Evolutionary conservation across 1,140 invertebrate species (phyloP).

Genomic region (Anastatus disparis): DNA sequence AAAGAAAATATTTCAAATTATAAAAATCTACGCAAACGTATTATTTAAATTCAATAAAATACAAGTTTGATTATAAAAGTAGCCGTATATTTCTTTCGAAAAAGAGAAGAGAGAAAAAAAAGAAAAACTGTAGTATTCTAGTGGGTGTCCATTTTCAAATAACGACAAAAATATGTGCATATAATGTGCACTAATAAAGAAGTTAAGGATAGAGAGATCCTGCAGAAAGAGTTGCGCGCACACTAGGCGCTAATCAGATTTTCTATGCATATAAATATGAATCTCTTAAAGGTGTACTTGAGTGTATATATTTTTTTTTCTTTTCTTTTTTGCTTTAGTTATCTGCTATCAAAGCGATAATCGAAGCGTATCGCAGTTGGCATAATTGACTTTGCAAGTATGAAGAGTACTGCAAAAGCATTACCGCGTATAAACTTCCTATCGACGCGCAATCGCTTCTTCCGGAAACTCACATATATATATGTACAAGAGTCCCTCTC

Average conservation of each 20-base stretch:
- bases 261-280: slow-evolving; percentile 54
- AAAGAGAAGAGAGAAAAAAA: no score
- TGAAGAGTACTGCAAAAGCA: no score
- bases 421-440: not conserved
- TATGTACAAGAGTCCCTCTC: not conserved
- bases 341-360: slow-evolving; percentile 49
- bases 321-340: no score
- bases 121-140: no score
- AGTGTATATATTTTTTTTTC: no score
- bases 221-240: not conserved
- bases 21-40: no score
- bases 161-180: slow-evolving; percentile 43
- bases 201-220: slow-evolving; percentile 43
- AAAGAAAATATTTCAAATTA: no score
- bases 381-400: no score
- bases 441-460: slow-evolving; percentile 7
- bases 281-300: no score
- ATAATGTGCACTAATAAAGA: slow-evolving; percentile 52
- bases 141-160: slow-evolving; percentile 35
- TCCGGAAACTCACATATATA: not conserved
- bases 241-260: slow-evolving; percentile 35
- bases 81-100: no score
- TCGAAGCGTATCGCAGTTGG: slow-evolving; percentile 53
- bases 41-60: no score
- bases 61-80: no score